A percentile compares a stretch with the other conserved stretches of the same genome.
Evolutionary conservation across 2,797 vertebrate species (phyloP).

Genomic region (Huso huso): DNA sequence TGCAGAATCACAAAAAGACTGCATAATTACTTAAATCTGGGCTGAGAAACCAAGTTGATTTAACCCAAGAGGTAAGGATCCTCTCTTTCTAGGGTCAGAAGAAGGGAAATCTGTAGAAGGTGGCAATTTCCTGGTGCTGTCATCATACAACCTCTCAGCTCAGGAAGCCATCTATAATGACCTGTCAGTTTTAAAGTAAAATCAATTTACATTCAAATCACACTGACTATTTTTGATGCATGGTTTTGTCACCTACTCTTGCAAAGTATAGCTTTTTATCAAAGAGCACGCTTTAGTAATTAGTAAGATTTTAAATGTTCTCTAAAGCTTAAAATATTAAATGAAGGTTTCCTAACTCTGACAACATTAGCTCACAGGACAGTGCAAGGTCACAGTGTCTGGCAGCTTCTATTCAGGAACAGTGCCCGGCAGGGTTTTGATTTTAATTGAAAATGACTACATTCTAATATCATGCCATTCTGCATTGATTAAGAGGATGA

Average conservation of each 20-base stretch:
- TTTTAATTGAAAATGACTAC: conserved; percentile 32
- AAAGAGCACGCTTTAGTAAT: conserved; percentile 20
- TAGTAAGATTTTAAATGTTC: conserved; percentile 21
- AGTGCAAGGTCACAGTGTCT: conserved; percentile 15
- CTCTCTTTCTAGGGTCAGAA: conserved; percentile 14
- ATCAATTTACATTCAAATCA: conserved; percentile 15
- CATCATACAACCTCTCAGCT: conserved; percentile 40
- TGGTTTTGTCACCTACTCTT: conserved; percentile 12
- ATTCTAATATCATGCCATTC: conserved; percentile 31
- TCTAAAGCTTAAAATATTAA: conserved; percentile 35
- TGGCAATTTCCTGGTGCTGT: conserved; percentile 48
- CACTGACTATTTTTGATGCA: conserved; percentile 15
- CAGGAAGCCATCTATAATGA: conserved; percentile 35
- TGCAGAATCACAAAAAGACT: too few species aligned
- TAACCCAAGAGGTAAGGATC: too few species aligned
- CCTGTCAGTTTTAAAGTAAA: conserved; percentile 36
- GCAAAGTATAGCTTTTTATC: conserved; percentile 12
- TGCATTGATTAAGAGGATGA: conserved; percentile 18
- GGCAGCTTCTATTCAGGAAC: conserved; percentile 21
- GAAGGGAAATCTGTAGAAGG: conserved; percentile 31
- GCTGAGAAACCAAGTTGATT: too few species aligned
- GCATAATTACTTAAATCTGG: too few species aligned
- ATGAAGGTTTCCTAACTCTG: conserved; percentile 19
- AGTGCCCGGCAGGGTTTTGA: conserved; percentile 16
- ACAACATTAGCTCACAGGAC: not conserved